Base-by-base conservation (phyloP, 2,888 invertebrate species). In the Eremobia ochroleuca region DNA sequence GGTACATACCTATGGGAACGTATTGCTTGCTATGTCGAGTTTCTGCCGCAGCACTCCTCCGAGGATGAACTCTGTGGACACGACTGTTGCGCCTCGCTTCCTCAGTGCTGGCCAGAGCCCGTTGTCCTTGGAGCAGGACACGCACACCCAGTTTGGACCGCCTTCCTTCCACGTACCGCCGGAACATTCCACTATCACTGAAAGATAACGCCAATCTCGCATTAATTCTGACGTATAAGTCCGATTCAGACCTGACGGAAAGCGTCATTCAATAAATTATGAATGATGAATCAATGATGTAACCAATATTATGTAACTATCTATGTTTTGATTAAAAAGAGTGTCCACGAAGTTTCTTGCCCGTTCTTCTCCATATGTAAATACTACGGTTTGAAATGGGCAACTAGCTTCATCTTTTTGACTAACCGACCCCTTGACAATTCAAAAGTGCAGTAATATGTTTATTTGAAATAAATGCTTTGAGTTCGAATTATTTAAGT, bases 131-230 rank as follows among this genome's bases (percentile, higher is more conserved):
- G 77, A 4, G 2, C 86, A 88, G 0, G 95, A 92, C 6, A 97
- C 90, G 73, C 94, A 95, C 0, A 95, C 66, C 96, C 96, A 96
- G 40, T 87, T 84, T 0, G 89, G 28, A 0, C 93, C 93, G 0
- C 90, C 92, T n/a, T 93, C 93, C 31, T 88, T 88, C 96, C 96
- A 97, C 0, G 74, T 82, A 1, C 96, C 97, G 31, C 96, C 97
- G 0, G 96, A 96, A 86, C 95, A 94, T 79, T 96, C 95, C 37
- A 96, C 96, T 83, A 97, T 96, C 82, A 93, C 97, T 97, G 92
- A 4, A 89, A 92, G 70, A 25, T 64, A 85, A 76, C 43, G 43
- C 15, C 9, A n/a, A 64, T 4, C 37, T 37, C 15, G 25, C 25
- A 64, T 43, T 11, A 25, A 34, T 25, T 65, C 40, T 28, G 40